phyloP scores from a whole-genome alignment of 1,140 invertebrate species.

The Zaprionus ghesquierei region DNA sequence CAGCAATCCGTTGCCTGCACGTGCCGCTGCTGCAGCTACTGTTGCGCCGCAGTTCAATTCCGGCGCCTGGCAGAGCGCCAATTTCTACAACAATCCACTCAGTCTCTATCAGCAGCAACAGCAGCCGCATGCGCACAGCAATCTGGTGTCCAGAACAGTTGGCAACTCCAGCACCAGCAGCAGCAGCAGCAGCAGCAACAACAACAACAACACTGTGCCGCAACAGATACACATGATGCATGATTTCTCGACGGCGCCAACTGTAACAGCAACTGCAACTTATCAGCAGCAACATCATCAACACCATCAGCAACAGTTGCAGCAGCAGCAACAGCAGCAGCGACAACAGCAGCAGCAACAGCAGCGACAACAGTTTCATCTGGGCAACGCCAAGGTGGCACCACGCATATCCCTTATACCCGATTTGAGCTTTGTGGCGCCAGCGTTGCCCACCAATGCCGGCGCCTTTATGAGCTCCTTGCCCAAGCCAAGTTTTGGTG shows the following conservation, averaged over 20 bases:
- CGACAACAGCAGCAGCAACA: slow-evolving; percentile 48
- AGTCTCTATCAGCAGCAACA: slow-evolving; percentile 70
- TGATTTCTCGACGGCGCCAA: slow-evolving; percentile 73
- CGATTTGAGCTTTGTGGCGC: slow-evolving; percentile 83
- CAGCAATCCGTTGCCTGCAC: slow-evolving; percentile 77
- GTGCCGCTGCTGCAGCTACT: neutral
- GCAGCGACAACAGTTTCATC: slow-evolving; percentile 69
- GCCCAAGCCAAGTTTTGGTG: slow-evolving; percentile 73
- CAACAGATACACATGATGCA: slow-evolving; percentile 81
- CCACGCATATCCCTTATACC: slow-evolving; percentile 83
- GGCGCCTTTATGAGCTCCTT: slow-evolving; percentile 71
- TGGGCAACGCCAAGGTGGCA: slow-evolving; percentile 74
- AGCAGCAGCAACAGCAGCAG: slow-evolving; percentile 40
- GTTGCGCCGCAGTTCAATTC: slow-evolving; percentile 72
- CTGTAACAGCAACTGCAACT: slow-evolving; percentile 19
- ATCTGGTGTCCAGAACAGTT: slow-evolving; percentile 51
- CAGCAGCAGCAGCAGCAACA: slow-evolving; percentile 36
- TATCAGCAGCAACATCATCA: slow-evolving; percentile 45
- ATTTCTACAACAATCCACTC: slow-evolving; percentile 79
- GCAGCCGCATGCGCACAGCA: slow-evolving; percentile 58
- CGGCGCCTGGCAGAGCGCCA: slow-evolving; percentile 77
- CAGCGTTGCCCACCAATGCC: slow-evolving; percentile 70
- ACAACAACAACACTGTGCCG: slow-evolving; percentile 59
- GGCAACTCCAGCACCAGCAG: slow-evolving; percentile 26
- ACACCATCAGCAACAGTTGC: slow-evolving; percentile 55